phyloP scores from a whole-genome alignment of 2,113 vertebrate genomes.

The Elanus axillaris region DNA sequence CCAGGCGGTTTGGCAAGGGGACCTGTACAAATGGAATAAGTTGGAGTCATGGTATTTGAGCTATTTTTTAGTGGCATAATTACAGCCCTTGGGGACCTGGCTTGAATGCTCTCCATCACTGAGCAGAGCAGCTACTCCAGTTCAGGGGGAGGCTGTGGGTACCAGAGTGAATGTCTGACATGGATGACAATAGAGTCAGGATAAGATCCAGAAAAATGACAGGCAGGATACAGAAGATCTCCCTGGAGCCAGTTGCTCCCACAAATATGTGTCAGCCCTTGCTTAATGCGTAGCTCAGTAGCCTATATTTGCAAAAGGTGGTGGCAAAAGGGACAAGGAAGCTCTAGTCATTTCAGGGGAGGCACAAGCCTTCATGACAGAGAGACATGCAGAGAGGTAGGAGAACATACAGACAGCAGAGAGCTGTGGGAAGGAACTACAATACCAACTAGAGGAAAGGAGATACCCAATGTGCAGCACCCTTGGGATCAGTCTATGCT shows the following conservation, averaged over 20 bases:
- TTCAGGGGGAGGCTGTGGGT: not conserved
- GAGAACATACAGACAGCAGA: fast-evolving
- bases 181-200: not conserved
- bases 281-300: not conserved
- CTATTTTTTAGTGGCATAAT: not conserved
- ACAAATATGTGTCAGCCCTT: not conserved
- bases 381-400: not conserved
- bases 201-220: not conserved
- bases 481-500: not conserved
- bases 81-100: not conserved
- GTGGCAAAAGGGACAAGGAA: not conserved
- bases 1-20: not conserved
- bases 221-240: not conserved
- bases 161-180: not conserved
- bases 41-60: not conserved
- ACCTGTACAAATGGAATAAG: not conserved
- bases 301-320: not conserved
- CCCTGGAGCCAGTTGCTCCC: not conserved
- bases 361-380: not conserved
- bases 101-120: not conserved
- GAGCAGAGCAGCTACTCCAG: not conserved
- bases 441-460: not conserved
- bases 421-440: not conserved
- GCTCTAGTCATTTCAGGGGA: not conserved
- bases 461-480: not conserved